Percentiles rank a stretch among this genome's conserved stretches.
Evolutionary conservation across 2,113 vertebrate species (phyloP).

Genomic region (Boulengeromyrus knoepffleri): DNA sequence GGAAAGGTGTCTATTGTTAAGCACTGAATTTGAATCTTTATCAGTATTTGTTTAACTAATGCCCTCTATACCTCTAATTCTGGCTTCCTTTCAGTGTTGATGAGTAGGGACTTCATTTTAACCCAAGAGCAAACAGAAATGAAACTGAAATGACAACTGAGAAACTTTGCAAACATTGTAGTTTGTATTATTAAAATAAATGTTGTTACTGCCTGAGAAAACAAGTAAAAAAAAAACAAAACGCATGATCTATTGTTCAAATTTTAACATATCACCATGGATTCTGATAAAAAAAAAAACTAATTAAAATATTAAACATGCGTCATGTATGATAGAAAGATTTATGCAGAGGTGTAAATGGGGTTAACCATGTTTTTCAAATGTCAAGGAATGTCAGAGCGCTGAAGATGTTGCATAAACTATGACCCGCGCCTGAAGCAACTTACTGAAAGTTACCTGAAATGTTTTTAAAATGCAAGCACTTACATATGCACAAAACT

Average conservation of each 20-base stretch:
- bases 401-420: background rate
- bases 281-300: background rate
- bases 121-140: slow-evolving; percentile 1
- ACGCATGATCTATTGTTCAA: background rate
- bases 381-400: background rate
- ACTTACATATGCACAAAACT: slow-evolving; percentile 54
- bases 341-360: background rate
- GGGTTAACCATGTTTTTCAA: background rate
- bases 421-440: background rate
- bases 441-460: background rate
- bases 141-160: background rate
- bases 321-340: background rate
- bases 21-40: background rate
- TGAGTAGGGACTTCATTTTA: background rate
- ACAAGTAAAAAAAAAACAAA: background rate
- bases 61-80: slow-evolving; percentile 3
- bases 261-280: background rate
- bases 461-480: background rate
- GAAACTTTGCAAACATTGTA: background rate
- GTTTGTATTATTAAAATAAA: slow-evolving; percentile 7
- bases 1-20: background rate
- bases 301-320: background rate
- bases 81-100: background rate
- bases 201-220: background rate
- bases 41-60: slow-evolving; percentile 10